Conservation (phyloP, 2,888 invertebrate species). For the Cetonia aurata region DNA sequence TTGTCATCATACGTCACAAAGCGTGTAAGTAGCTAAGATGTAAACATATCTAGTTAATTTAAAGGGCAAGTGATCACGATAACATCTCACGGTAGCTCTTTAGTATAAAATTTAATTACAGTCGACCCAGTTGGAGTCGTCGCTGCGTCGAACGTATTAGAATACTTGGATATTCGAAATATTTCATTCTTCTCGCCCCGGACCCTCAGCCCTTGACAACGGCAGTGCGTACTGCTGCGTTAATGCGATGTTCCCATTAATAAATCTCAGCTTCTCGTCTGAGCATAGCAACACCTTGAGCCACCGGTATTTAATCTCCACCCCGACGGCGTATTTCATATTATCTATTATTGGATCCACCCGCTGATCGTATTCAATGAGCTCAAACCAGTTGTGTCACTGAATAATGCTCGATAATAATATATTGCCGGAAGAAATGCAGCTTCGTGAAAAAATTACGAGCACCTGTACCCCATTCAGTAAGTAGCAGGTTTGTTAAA, state of each 20-base stretch:
- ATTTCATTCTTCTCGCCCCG: constrained; percentile 16
- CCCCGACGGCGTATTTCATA: constrained; percentile 52
- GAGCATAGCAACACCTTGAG: constrained; percentile 46
- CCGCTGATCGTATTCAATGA: constrained; percentile 52
- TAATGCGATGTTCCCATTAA: constrained; percentile 42
- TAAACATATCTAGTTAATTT: too few relatives aligned
- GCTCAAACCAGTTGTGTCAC: constrained; percentile 53
- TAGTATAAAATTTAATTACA: constrained; percentile 12
- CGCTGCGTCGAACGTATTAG: constrained; percentile 10
- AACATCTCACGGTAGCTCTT: too few relatives aligned
- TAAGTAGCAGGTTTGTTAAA: neutral
- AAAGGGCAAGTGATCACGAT: too few relatives aligned
- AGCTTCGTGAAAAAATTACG: neutral
- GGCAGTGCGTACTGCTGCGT: constrained; percentile 28
- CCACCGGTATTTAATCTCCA: constrained; percentile 53
- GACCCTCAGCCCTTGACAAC: constrained; percentile 14
- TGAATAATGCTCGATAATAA: constrained; percentile 45
- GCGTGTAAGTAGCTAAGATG: too few relatives aligned
- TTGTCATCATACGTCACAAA: too few relatives aligned
- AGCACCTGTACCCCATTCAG: neutral
- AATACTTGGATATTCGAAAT: constrained; percentile 20
- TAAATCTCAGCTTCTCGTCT: constrained; percentile 41
- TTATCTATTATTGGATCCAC: constrained; percentile 52
- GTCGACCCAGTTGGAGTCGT: neutral
- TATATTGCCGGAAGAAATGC: constrained; percentile 4